Evolutionary conservation across 2,113 vertebrate genomes (phyloP), one percentile per base, ranked within the genome.

Genomic region (Phasianus colchicus): DNA sequence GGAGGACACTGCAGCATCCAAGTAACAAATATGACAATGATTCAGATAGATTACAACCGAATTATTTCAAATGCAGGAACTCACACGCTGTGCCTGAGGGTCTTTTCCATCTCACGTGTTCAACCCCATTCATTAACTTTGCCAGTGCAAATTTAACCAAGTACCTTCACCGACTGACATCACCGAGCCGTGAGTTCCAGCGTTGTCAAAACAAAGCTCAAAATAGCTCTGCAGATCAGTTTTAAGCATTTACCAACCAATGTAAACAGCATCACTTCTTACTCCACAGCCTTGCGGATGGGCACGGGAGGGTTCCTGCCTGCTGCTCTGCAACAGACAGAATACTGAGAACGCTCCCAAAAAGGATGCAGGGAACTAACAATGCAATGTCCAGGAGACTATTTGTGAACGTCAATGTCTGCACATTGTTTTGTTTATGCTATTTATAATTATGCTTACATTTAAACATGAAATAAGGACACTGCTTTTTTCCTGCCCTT

Each of bases 371-470:
- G 83, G 64, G 76, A 3, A 75, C 71, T 48, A 95, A 93, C 93
- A 89, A 95, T 91, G 74, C 67, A 4, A 58, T 11, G 64, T 38
- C 61, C 13, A 38, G 69, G 15, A 81, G 69, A 64, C 3, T 0
- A 57, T 86, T 32, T 88, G 82, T 67, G 82, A 92, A 60, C 60
- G 83, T 70, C 87, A 54, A 52, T 52, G 92, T 8, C 89, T 60
- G 54, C 66, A 17, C 69, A 3, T 13, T 83, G 84, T 92, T 96
- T 95, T 75, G 52, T 6, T 95, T 96, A 61, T 78, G 27, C 96
- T 97, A 95, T 96, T 97, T 96, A 95, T 97, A 95, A 93, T 90
- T 32, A 40, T 74, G 93, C 80, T 97, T 92, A 95, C 88, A 90
- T 88, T 83, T 63, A 71, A 94, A 88, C 73, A 36, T 91, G 40